Base-by-base conservation (phyloP, 2,113 vertebrate species). In the Chaetorhynchus papuensis region DNA sequence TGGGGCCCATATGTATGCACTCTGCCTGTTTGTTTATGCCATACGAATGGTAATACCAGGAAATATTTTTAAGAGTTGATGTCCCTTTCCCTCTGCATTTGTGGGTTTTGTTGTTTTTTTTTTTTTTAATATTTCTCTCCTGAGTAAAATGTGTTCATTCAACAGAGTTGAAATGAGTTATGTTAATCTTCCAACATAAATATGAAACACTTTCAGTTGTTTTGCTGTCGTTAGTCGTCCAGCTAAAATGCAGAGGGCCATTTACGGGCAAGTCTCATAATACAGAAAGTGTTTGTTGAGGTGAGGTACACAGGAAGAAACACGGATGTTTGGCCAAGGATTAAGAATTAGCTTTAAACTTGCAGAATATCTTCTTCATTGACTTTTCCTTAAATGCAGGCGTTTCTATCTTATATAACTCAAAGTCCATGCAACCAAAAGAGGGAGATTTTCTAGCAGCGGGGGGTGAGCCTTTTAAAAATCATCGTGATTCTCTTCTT, bases 381-480 rank as follows among this genome's bases (percentile, higher is more conserved):
- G 1, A 88, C 47, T 83, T 89, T 85, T 70, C 77, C 79, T 59
- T 94, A 91, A 96, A 94, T 53, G 52, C 33, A 83, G 74, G 45
- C 50, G 90, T 95, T 97, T 96, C 92, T 97, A 72, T 94, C 94
- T 95, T 96, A 77, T 6, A 6, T 84, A 96, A 97, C 97, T 98
- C 96, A 97, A 97, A 98, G 96, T 89, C 93, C 31, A 16, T 11
- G 17, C 57, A 95, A 50, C 83, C 93, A 94, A 96, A 94, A 72
- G 78, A 97, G 64, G 66, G 83, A 97, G 84, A 96, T 96, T 96
- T 96, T 96, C 91, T 95, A 97, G 69, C 85, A 90, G 87, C 96
- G 77, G 86, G 94, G 90, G 81, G 64, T 93, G 77, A 97, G 80
- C 76, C 68, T 97, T 94, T 97, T 95, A 97, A 97, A 97, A 98